These are phyloP conservation scores for Chymomyza fuscimana DNA, from an alignment of 2,888 invertebrate genomes.

Conservation along the genomic window DNA sequence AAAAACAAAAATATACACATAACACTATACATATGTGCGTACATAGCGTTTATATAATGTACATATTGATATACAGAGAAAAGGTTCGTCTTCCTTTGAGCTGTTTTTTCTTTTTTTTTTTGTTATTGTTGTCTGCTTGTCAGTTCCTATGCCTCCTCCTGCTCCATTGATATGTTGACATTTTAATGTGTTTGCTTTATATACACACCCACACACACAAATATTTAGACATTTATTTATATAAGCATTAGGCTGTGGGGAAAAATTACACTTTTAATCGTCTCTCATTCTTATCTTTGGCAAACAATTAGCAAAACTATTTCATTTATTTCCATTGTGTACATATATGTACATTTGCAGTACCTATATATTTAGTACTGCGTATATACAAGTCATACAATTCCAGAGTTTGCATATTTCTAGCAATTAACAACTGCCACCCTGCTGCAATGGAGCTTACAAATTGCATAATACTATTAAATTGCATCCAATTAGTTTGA, in stretches of 20 bases:
- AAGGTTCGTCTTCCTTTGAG: neutral
- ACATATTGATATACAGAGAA: neutral
- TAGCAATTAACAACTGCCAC: neutral
- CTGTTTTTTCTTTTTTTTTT: neutral
- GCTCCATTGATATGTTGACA: slow-evolving; percentile 29
- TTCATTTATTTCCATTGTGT: slow-evolving; percentile 6
- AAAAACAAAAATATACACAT: neutral
- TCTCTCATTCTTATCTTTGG: slow-evolving; percentile 2
- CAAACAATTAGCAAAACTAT: slow-evolving; percentile 15
- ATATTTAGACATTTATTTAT: slow-evolving; percentile 1
- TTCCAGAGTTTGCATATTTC: neutral
- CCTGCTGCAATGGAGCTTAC: slow-evolving; percentile 31
- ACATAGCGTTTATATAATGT: neutral
- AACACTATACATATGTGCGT: neutral
- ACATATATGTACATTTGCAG: neutral
- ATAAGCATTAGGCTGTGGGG: neutral
- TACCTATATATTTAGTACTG: neutral
- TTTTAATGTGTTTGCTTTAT: slow-evolving; percentile 20
- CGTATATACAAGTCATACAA: neutral
- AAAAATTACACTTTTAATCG: neutral
- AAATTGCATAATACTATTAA: slow-evolving; percentile 56
- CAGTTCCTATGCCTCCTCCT: neutral
- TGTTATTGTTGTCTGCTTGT: neutral
- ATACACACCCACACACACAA: slow-evolving; percentile 6
- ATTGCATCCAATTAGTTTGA: slow-evolving; percentile 48